Evolutionary conservation across 2,113 vertebrate species (phyloP), one percentile per base, ranked within the genome.

Genomic region (Glaucidium brasilianum): DNA sequence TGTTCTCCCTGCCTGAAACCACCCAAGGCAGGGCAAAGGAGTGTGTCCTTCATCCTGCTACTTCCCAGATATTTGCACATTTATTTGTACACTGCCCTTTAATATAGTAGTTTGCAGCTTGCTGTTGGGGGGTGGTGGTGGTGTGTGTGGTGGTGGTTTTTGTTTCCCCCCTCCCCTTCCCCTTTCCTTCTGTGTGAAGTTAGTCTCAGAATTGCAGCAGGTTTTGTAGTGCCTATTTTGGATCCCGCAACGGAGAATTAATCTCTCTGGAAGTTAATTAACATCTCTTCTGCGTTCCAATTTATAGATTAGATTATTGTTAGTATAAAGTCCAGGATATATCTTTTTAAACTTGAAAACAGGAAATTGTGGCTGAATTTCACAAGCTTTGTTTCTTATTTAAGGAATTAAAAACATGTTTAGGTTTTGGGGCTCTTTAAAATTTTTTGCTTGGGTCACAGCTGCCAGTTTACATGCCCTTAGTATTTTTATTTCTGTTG

Each of bases 301-400:
- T 85, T 88, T 66, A 76, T 87, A 88, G 92, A 93, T 94, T 66
- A 90, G 45, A 76, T 89, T 89, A 62, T 55, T 95, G 84, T 91
- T 95, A 92, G 37, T 88, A 26, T 64, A 58, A 90, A 79, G 85
- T 59, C 62, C 0, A 0, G 34, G 34, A 62, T 89, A 9, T 85
- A 90, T 95, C 85, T 95, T 90, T 78, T 59, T 0, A 32, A 67
- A 93, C 72, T 94, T 21, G 0, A 97, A 98, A 97, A 82, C 97
- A 98, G 97, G 97, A 98, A 98, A 94, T 85, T 60, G 91, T 92
- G 87, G 87, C 96, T 97, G 94, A 94, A 96, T 98, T 97, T 97
- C 95, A 88, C 2, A 22, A 96, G 68, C 96, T 97, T 93, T 94
- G 82, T 56, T 96, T 97, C 94, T 97, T 97, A 93, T 91, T 97